Evolutionary conservation across 2,113 vertebrate genomes (phyloP), one percentile per base, ranked within the genome.

Genomic region (Grantiella picta): DNA sequence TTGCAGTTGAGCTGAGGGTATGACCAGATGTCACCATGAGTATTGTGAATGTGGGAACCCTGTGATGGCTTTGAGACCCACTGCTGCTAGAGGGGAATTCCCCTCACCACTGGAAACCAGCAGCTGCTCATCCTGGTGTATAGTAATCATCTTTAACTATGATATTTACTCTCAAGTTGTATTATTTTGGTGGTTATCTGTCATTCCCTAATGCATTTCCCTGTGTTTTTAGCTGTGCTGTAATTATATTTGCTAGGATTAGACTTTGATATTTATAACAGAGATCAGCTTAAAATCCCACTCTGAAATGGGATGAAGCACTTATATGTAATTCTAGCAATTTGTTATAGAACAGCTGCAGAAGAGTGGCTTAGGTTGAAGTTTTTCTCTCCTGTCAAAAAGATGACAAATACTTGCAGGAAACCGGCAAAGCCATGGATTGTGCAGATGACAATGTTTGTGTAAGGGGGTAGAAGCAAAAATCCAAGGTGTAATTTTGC

Each of bases 241-340:
- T 73, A 88, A 81, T 94, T 80, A 57, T 59, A 93, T 83, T 64
- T 95, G n/a, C 66, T 87, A 42, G 91, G 66, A 82, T 87, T 82
- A 91, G 21, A 40, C 16, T 76, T 60, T 28, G 82, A 65, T 91
- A 87, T 91, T 94, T 77, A 29, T 83, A 70, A 73, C 23, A 80
- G 35, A 78, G 75, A 93, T 92, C 42, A 77, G 9, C 11, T 82
- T 80, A 70, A 95, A 90, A 88, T 87, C 68, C 79, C 9, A 5
- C 42, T 80, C 71, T 83, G 75, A 82, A 88, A 38, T 22, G 77
- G 50, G 44, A 56, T 69, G 33, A 83, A 77, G 35, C 33, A 15
- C 33, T 88, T 27, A 4, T 2, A 0, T 87, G 2, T 61, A 86
- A 95, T 81, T 95, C 70, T 35, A 54, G n/a, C 66, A 72, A 77